phyloP scores from a whole-genome alignment of 2,113 vertebrate species.

The Arvicanthis niloticus region DNA sequence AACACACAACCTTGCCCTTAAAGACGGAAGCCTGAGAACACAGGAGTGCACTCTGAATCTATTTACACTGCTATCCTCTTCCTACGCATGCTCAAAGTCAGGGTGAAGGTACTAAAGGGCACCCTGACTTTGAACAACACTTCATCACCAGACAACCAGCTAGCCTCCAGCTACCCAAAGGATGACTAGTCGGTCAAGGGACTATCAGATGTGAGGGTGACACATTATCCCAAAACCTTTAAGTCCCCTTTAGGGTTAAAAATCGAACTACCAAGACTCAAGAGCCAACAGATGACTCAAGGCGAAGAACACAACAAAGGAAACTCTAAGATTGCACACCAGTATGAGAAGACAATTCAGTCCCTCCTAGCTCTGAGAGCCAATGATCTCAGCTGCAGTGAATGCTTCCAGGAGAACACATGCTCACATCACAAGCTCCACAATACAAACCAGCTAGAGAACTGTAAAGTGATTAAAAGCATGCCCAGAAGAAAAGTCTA shows the following conservation, averaged over 20 bases:
- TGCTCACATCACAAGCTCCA: conserved; percentile 12
- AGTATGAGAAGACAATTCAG: background rate
- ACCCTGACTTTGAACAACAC: background rate
- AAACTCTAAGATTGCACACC: conserved; percentile 6
- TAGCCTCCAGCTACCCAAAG: background rate
- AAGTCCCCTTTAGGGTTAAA: conserved; percentile 30
- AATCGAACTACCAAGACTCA: conserved; percentile 46
- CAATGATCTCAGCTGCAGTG: background rate
- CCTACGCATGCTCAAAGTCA: background rate
- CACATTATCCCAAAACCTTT: background rate
- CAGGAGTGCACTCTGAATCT: background rate
- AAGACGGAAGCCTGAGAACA: background rate
- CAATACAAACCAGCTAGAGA: conserved; percentile 35
- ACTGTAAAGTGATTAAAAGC: conserved; percentile 15
- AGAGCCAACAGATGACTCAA: conserved; percentile 31
- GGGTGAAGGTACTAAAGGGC: no score
- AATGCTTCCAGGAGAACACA: conserved; percentile 22
- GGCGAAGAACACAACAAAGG: conserved; percentile 33
- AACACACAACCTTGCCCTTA: background rate
- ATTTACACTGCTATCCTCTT: background rate
- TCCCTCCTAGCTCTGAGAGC: conserved; percentile 7
- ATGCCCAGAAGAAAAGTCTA: background rate
- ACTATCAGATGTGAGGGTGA: background rate
- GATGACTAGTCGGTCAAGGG: background rate
- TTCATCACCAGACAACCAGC: background rate